Base-by-base conservation (phyloP, 2,888 invertebrate species). In the Lymantria monacha region DNA sequence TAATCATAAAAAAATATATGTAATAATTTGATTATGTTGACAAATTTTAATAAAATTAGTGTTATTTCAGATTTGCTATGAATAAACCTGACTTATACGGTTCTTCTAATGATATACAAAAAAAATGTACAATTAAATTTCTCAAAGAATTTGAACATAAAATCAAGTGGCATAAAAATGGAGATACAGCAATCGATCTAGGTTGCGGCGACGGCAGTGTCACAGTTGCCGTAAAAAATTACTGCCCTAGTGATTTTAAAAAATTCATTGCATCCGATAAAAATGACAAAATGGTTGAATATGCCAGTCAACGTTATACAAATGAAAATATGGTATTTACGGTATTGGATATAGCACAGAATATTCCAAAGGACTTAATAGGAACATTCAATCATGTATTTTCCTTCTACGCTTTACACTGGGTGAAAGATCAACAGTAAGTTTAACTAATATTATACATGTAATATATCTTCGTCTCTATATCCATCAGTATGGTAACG, bases 191-290 rank as follows among this genome's bases (percentile, higher is more conserved):
- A 12, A 68, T 95, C 31, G 66, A 59, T 66, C 89, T 96, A 13
- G 96, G 96, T 0, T 95, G 94, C 53, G 96, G 95, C 0, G 94
- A 95, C 30, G 95, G 95, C 0, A 93, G 93, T 67, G 94, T 95
- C 11, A 59, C 68, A 0, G 92, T 93, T 14, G 61, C 78, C 38
- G 81, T 96, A 46, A 81, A 93, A 53, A 94, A 94, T 0, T 81
- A 91, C 53, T 67, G 96, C 46, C 93, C 95, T 0, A 68, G 75
- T 8, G 83, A 85, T 7, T 92, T 92, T 36, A 77, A 73, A 0
- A 80, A 81, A 50, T 64, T 95, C 8, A 76, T 93, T 49, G 96
- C 95, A 0, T 91, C 93, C 3, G 96, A 96, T 70, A 85, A 95
- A 44, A 95, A 95, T 9, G 87, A 92, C 33, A 85, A 92, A 49